Conservation (phyloP, 2,888 invertebrate species). For the Nemurella pictetii region DNA sequence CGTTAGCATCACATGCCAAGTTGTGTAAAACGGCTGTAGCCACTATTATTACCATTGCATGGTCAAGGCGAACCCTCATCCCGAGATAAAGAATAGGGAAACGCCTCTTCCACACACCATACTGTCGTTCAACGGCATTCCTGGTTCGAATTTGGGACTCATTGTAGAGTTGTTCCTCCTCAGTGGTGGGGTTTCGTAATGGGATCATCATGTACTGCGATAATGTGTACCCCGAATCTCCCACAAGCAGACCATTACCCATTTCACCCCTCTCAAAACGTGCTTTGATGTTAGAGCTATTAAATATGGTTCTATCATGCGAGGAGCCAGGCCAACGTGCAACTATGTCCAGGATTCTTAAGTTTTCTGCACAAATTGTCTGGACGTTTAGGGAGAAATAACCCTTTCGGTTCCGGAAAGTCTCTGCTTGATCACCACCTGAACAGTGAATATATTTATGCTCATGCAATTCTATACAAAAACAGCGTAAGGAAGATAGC, state of each 20-base stretch:
- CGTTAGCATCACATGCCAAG: too few relatives aligned
- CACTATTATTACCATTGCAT: too few relatives aligned
- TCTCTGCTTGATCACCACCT: conserved; percentile 26
- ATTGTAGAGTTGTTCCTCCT: conserved; percentile 43
- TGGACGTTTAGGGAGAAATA: conserved; percentile 37
- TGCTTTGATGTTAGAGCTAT: conserved; percentile 15
- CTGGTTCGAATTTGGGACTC: conserved; percentile 44
- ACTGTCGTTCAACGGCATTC: conserved; percentile 44
- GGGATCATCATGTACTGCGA: conserved; percentile 44
- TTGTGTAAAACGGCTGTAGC: too few relatives aligned
- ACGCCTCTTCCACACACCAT: conserved; percentile 41
- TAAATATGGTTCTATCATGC: conserved; percentile 35
- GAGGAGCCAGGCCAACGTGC: conserved; percentile 33
- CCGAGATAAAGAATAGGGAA: conserved; percentile 32
- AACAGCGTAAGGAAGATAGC: not conserved
- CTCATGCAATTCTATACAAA: not conserved
- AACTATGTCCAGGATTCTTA: conserved; percentile 33
- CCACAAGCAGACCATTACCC: conserved; percentile 35
- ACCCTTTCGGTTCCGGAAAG: conserved; percentile 31
- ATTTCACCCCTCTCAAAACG: conserved; percentile 32
- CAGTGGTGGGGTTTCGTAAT: conserved; percentile 40
- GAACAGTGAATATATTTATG: not conserved
- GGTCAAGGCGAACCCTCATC: not conserved
- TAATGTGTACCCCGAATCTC: conserved; percentile 15
- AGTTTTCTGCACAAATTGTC: conserved; percentile 17